phyloP scores from a whole-genome alignment of 2,113 vertebrate species.

The Eurystomus gularis region DNA sequence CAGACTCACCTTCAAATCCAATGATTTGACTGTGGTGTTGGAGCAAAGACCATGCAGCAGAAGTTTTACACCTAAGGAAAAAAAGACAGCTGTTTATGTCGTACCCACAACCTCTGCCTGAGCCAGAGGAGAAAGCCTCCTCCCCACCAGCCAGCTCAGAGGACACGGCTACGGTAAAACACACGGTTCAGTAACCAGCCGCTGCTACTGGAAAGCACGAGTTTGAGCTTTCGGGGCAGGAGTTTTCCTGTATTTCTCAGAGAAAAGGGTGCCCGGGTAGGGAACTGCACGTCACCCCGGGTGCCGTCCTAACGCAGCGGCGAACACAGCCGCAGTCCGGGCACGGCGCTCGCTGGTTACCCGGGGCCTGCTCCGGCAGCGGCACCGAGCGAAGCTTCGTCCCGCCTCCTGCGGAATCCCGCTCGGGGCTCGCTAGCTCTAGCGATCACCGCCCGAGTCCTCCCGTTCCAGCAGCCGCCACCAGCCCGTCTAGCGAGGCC shows the following conservation, averaged over 20 bases:
- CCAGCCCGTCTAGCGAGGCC: too few relatives aligned
- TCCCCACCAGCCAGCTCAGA: background rate
- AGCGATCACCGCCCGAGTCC: too few relatives aligned
- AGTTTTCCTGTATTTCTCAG: fast-evolving
- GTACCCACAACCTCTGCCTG: too few relatives aligned
- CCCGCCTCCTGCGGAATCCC: fast-evolving
- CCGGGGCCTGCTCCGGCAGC: fast-evolving
- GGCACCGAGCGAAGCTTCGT: too few relatives aligned
- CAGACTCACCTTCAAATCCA: constrained; percentile 89
- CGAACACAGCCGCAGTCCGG: fast-evolving
- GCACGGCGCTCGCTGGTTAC: fast-evolving
- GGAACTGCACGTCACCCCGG: fast-evolving
- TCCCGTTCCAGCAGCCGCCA: too few relatives aligned
- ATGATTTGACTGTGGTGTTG: constrained; percentile 80
- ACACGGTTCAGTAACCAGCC: fast-evolving
- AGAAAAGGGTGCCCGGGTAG: background rate
- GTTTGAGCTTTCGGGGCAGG: background rate
- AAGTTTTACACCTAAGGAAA: constrained; percentile 77
- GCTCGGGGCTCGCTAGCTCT: too few relatives aligned
- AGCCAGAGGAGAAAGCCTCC: background rate
- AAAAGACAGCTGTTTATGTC: background rate
- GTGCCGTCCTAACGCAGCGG: fast-evolving
- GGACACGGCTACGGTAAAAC: fast-evolving
- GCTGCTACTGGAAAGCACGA: fast-evolving
- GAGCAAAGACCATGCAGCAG: constrained; percentile 84